Evolutionary conservation across 2,888 invertebrate species (phyloP).

Genomic region (Philereme transversata): DNA sequence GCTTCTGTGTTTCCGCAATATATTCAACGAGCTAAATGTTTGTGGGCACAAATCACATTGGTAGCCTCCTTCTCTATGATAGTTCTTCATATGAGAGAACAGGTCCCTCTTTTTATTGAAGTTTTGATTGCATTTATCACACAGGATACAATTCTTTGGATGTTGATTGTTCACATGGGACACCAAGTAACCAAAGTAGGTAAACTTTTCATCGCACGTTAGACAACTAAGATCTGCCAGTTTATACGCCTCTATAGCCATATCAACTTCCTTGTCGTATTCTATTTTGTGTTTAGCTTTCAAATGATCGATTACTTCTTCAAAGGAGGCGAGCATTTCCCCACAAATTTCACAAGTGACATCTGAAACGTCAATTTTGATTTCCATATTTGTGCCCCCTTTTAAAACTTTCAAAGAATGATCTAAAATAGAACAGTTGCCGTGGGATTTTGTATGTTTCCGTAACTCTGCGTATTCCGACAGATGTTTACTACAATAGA

Average conservation of each 20-base stretch:
- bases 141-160: slow-evolving; percentile 74
- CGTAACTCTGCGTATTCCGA: slow-evolving; percentile 62
- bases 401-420: slow-evolving; percentile 73
- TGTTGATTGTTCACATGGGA: slow-evolving; percentile 72
- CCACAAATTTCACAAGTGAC: slow-evolving; percentile 67
- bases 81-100: slow-evolving; percentile 76
- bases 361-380: slow-evolving; percentile 72
- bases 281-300: slow-evolving; percentile 61
- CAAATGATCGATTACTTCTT: slow-evolving; percentile 63
- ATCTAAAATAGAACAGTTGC: slow-evolving; percentile 66
- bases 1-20: slow-evolving; percentile 68
- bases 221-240: slow-evolving; percentile 65
- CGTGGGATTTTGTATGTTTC: slow-evolving; percentile 70
- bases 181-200: slow-evolving; percentile 73
- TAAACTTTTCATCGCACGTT: slow-evolving; percentile 65
- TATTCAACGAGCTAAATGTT: slow-evolving; percentile 67
- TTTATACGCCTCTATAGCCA: slow-evolving; percentile 73
- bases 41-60: slow-evolving; percentile 69
- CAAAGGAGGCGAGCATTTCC: slow-evolving; percentile 51
- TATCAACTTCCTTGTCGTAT: slow-evolving; percentile 68
- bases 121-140: slow-evolving; percentile 73
- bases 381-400: slow-evolving; percentile 77
- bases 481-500: slow-evolving; percentile 73
- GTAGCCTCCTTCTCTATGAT: slow-evolving; percentile 76
- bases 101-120: slow-evolving; percentile 74